Evolutionary conservation across 2,888 invertebrate species (phyloP).

Genomic region (Rotaria magnacalcarata): DNA sequence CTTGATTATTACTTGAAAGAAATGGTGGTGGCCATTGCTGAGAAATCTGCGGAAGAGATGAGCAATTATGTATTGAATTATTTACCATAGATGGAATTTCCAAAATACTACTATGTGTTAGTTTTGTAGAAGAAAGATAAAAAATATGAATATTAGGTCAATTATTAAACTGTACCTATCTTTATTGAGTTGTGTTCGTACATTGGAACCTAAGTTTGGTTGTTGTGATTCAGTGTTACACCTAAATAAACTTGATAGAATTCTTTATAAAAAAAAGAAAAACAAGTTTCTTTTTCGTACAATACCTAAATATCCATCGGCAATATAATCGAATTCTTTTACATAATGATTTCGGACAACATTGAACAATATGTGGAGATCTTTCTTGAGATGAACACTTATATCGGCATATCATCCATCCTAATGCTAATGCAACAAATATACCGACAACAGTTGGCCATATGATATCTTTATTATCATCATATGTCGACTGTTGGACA

Average conservation of each 20-base stretch:
- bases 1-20: not conserved
- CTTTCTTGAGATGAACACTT: slow-evolving; percentile 17
- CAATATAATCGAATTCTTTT: not conserved
- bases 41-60: not conserved
- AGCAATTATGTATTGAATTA: not conserved
- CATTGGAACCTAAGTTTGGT: not conserved
- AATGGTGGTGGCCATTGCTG: not conserved
- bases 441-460: not conserved
- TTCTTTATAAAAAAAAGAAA: not conserved
- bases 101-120: not conserved
- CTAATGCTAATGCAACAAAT: slow-evolving; percentile 31
- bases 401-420: slow-evolving; percentile 30
- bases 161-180: not conserved
- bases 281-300: not conserved
- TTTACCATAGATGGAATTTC: not conserved
- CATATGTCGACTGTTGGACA: not conserved
- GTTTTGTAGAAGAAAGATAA: not conserved
- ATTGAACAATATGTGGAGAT: slow-evolving; percentile 24
- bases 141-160: not conserved
- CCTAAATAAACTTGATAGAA: not conserved
- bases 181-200: not conserved
- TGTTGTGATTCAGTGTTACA: not conserved
- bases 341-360: slow-evolving; percentile 23
- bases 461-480: slow-evolving; percentile 33
- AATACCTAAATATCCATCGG: not conserved